phyloP scores from a whole-genome alignment of 2,797 vertebrate species.

The Sus cebifrons region DNA sequence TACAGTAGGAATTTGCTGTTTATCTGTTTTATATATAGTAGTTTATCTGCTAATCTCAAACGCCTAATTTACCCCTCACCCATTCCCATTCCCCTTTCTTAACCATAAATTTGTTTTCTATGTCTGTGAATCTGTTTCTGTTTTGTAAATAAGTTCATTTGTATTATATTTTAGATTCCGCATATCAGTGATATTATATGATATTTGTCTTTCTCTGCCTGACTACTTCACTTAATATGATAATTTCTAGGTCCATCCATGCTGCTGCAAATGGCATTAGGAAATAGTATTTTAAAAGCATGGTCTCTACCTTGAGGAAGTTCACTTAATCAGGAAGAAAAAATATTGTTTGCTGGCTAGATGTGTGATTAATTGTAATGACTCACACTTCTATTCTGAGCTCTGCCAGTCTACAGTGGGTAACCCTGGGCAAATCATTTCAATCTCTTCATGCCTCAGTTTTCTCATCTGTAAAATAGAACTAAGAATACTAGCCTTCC shows the following conservation, averaged over 20 bases:
- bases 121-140: neutral
- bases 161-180: neutral
- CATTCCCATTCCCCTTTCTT: neutral
- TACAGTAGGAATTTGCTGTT: neutral
- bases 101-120: neutral
- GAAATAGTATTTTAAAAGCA: slow-evolving; percentile 6
- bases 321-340: slow-evolving; percentile 34
- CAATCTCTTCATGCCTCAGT: slow-evolving; percentile 38
- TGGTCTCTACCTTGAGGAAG: neutral
- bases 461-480: slow-evolving; percentile 72
- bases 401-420: neutral
- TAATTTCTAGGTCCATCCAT: neutral
- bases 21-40: neutral
- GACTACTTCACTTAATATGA: neutral
- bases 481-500: slow-evolving; percentile 56
- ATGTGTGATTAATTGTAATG: slow-evolving; percentile 65
- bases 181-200: too few species aligned
- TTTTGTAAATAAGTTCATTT: neutral
- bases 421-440: neutral
- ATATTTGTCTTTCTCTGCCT: neutral
- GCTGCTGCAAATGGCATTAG: neutral
- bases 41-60: neutral
- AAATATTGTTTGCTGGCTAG: slow-evolving; percentile 34
- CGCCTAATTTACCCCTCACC: neutral
- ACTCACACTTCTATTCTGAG: slow-evolving; percentile 67